Evolutionary conservation across 2,797 vertebrate species (phyloP), one percentile per base, ranked within the genome.

Genomic region (Chiroxiphia lanceolata): DNA sequence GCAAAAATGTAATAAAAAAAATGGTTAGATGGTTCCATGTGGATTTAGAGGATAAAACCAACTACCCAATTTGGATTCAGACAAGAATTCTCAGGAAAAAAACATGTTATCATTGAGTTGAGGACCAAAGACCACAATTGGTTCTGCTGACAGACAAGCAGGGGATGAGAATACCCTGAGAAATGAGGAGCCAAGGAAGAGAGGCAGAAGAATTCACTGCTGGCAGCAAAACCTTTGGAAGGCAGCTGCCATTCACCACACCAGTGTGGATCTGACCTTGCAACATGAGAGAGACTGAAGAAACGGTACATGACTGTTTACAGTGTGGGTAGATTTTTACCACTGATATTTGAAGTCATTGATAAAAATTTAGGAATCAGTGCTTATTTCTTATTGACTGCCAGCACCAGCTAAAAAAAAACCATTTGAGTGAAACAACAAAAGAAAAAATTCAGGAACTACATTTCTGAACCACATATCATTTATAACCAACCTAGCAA

Each of bases 401-500:
- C 40, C 85, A 87, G 13, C 57, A 86, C 40, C 81, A 53, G 67
- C 38, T 48, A 40, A 45, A 33, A 60, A 57, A 93, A 89, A 38
- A 60, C 4, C 3, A 15, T 70, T 10, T 42, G 48, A 89, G 63
- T 34, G 22, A 79, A 94, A 93, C 57, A 64, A 82, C 51, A 72
- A 63, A 82, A 36, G 14, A 83, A 77, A 40, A 31, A 59, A 34
- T 84, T 89, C 87, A 21, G 5, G 34, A 95, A 89, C 76, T 59
- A 51, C 29, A 34, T 60, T 85, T 94, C 85, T 38, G 76, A 94
- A 79, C 38, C 36, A 78, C 61, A 33, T 36, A 36, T 45, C 38
- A 61, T 56, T 90, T 95, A 74, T 91, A 95, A 77, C 69, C 50
- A 87, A 91, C 74, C 29, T 80, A 96, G 91, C 69, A 94, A 88